These are phyloP conservation scores for Petrocephalus schoutedeni DNA, from an alignment of 2,797 vertebrate species.

Conservation along the genomic window DNA sequence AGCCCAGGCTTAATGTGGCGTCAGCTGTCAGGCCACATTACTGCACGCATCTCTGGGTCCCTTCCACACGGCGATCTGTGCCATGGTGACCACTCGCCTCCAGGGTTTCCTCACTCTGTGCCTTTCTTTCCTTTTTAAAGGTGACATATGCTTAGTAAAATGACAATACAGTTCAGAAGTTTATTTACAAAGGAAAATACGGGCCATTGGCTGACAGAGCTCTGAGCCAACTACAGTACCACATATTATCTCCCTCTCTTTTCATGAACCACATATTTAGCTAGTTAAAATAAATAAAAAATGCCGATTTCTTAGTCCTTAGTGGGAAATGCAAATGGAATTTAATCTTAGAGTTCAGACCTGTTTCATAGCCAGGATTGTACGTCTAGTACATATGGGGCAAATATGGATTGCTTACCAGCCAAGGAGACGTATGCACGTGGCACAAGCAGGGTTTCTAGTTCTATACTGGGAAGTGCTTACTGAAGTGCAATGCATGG, in stretches of 20 bases:
- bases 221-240: background rate
- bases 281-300: background rate
- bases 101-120: constrained; percentile 59
- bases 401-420: background rate
- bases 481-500: background rate
- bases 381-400: background rate
- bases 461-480: background rate
- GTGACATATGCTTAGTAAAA: constrained; percentile 70
- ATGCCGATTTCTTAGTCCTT: background rate
- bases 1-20: constrained; percentile 79
- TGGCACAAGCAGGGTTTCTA: background rate
- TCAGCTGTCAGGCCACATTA: constrained; percentile 85
- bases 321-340: background rate
- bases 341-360: background rate
- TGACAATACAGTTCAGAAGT: constrained; percentile 56
- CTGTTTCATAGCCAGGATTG: background rate
- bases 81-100: constrained; percentile 72
- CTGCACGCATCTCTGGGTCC: constrained; percentile 79
- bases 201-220: background rate
- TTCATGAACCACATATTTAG: background rate
- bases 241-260: background rate
- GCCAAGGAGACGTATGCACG: background rate
- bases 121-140: constrained; percentile 68
- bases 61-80: constrained; percentile 79
- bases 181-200: constrained; percentile 69